Conservation (phyloP, 2,113 vertebrate species). For the Malurus melanocephalus region DNA sequence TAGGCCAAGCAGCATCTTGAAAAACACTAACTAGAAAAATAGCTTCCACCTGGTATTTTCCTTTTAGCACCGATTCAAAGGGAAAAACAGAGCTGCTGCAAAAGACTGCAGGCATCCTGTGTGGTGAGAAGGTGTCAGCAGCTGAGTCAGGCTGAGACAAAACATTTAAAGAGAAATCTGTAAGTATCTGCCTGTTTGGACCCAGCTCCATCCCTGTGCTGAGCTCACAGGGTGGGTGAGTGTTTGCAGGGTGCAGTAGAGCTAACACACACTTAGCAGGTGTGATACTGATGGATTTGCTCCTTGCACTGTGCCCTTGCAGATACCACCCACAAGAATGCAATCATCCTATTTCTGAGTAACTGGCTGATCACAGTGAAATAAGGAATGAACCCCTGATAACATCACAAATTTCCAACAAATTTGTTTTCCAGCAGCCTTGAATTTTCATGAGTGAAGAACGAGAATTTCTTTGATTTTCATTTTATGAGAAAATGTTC, state of each 20-base stretch:
- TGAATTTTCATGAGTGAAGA: not conserved
- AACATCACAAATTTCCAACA: not conserved
- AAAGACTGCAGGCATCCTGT: conserved; percentile 12
- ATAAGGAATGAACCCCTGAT: not conserved
- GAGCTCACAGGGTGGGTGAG: not conserved
- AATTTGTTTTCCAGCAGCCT: not conserved
- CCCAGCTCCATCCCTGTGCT: not conserved
- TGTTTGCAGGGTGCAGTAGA: not conserved
- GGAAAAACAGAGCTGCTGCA: not conserved
- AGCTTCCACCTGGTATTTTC: conserved; percentile 12
- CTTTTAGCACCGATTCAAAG: not conserved
- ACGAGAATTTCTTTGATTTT: not conserved
- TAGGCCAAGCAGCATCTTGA: conserved; percentile 27
- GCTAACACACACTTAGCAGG: not conserved
- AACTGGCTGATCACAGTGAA: not conserved
- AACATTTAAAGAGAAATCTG: not conserved
- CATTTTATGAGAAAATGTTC: not conserved
- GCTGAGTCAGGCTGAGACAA: conserved; percentile 10
- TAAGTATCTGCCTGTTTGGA: not conserved
- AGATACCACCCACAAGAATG: not conserved
- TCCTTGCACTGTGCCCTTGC: not conserved
- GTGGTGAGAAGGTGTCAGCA: conserved; percentile 12
- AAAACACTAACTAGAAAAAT: conserved; percentile 46
- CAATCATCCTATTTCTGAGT: not conserved
- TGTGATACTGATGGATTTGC: not conserved